These are phyloP conservation scores for Zaprionus inermis DNA, from an alignment of 1,140 invertebrate species.

Conservation along the genomic window DNA sequence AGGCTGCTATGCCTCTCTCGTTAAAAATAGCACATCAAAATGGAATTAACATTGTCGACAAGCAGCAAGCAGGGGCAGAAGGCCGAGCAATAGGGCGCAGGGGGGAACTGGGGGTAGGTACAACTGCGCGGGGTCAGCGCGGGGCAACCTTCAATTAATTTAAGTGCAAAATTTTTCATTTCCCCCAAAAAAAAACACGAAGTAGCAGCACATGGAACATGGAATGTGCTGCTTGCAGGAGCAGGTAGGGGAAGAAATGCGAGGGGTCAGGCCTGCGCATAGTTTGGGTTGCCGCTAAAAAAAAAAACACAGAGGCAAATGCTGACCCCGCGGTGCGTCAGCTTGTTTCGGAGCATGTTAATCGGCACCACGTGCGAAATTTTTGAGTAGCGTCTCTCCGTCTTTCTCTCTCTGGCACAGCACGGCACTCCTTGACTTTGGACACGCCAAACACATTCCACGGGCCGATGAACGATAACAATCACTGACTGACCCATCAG, in stretches of 20 bases:
- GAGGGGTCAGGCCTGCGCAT: conserved; percentile 2
- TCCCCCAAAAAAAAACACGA: conserved; percentile 24
- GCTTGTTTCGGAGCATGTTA: conserved; percentile 16
- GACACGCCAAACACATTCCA: conserved; percentile 21
- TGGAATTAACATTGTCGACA: conserved; percentile 31
- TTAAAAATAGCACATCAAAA: conserved; percentile 39
- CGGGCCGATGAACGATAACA: conserved; percentile 36
- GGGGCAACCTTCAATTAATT: conserved; percentile 51
- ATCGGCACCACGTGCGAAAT: conserved; percentile 44
- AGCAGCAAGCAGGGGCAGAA: not conserved
- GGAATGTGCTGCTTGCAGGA: conserved; percentile 1
- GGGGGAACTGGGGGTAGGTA: not conserved
- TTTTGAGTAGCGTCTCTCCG: conserved; percentile 8
- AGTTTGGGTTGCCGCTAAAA: conserved; percentile 20
- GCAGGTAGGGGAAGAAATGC: not conserved
- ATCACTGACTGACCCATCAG: conserved; percentile 6
- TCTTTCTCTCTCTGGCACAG: not conserved
- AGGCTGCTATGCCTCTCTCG: conserved; percentile 16
- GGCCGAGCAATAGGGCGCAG: not conserved
- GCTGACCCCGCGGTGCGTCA: conserved; percentile 26
- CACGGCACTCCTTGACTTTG: conserved; percentile 34
- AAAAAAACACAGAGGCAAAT: conserved; percentile 7
- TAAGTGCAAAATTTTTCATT: conserved; percentile 35
- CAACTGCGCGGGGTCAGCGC: conserved; percentile 25
- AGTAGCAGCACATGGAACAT: conserved; percentile 21